Evolutionary conservation across 2,888 invertebrate genomes (phyloP), one percentile per base, ranked within the genome.

Genomic region (Drosophila paracracens): DNA sequence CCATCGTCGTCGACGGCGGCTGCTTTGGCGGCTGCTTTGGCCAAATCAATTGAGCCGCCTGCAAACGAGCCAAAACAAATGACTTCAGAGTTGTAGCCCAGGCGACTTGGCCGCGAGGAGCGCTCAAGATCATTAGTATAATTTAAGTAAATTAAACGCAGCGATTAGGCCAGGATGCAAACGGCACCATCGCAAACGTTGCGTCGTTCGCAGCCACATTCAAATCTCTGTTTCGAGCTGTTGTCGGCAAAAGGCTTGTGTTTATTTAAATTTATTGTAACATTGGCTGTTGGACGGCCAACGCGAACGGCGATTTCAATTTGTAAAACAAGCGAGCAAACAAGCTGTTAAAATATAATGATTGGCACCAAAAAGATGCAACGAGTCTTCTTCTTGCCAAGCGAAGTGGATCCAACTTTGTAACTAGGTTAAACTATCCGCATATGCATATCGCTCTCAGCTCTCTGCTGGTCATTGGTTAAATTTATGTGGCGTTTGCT

Each of bases 61-160:
- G 87, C 79, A 86, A 86, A 86, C 85, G 85, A 86, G 85, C 79
- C 70, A 76, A 89, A 89, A 88, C 90, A 89, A 88, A 88, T 88
- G 87, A 89, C 87, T 88, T 72, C 70, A 76, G 71, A 73, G 69
- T 71, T 74, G 72, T 60, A 53, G 75, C 69, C 46, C 35, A 57
- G 57, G 62, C 61, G 46, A 65, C 68, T 70, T 70, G 77, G 79
- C 75, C 76, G 74, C 76, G 77, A 78, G 67, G 66, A 76, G 71
- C 82, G 79, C 80, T 82, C 83, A 83, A 83, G 84, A 89, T 91
- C 91, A 91, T 91, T 91, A 91, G 89, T 89, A 91, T 91, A 91
- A 91, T 91, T 91, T 91, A 90, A 91, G 91, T 91, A 90, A 91
- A 91, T 91, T 91, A 91, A 91, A 91, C 90, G 91, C 84, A 84